These are phyloP conservation scores for Noctua janthe DNA, from an alignment of 2,888 invertebrate genomes.

Conservation along the genomic window DNA sequence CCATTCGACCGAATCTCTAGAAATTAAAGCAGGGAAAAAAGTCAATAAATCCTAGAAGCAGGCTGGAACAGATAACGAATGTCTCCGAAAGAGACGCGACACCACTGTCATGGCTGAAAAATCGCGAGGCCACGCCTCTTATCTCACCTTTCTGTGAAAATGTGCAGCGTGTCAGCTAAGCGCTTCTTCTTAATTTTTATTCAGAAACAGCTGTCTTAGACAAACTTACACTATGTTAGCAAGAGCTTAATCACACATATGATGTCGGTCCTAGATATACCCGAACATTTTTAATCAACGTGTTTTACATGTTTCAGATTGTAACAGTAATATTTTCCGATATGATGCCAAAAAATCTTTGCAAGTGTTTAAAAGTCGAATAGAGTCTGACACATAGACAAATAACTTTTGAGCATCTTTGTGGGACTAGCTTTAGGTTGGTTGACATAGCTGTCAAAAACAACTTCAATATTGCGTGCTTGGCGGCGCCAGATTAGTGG, in stretches of 20 bases:
- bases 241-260: background rate
- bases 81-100: conserved; percentile 74
- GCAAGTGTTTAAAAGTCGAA: background rate
- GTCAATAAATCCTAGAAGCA: conserved; percentile 88
- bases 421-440: background rate
- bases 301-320: background rate
- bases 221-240: background rate
- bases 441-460: background rate
- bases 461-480: background rate
- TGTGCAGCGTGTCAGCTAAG: background rate
- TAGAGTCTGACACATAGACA: background rate
- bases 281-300: background rate
- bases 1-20: conserved; percentile 89
- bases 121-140: conserved; percentile 62
- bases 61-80: conserved; percentile 85
- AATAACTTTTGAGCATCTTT: background rate
- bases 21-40: conserved; percentile 88
- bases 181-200: background rate
- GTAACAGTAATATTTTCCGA: background rate
- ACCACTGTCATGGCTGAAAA: conserved; percentile 62
- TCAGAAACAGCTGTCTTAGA: background rate
- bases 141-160: background rate
- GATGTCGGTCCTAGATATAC: background rate
- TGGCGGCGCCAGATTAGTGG: background rate
- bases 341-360: background rate